Base-by-base conservation (phyloP, 2,797 vertebrate species). In the Microctenopoma steveboyesi region DNA sequence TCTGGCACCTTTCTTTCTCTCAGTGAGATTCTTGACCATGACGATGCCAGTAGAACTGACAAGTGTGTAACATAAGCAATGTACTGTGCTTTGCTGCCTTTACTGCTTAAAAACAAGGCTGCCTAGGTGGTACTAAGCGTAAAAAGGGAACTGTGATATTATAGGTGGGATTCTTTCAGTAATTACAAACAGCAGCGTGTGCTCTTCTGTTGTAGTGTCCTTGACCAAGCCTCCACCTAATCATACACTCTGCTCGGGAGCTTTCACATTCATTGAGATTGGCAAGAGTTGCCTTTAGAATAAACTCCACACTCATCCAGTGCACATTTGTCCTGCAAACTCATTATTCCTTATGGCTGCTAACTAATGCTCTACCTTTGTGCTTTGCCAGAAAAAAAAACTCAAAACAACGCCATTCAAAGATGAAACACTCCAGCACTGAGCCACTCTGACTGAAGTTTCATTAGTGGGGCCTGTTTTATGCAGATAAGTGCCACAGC, bases 381-480 rank as follows among this genome's bases (percentile, higher is more conserved):
- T 46, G 65, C 68, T 51, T 52, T 47, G 64, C 77, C 73, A 61
- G 64, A 79, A 58, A 67, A 69, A 79, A 58, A 67, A 69, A 69
- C 72, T 60, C 52, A 5, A 15, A 58, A 79, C 65, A 43, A 40
- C 65, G 43, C 66, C 66, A 28, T 65, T 55, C 53, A 64, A 64
- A 62, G 71, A 82, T 76, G 65, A 78, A 78, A 82, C 57, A 62
- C 73, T 83, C 60, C 46, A 56, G 79, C 64, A 60, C 65, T 61
- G 69, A 86, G 59, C 69, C 77, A 49, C 76, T 86, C 65, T 58
- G 76, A 76, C 78, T 86, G 57, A 70, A 77, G 82, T 77, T 91
- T 89, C 83, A 90, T 91, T 92, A 90, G 72, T 10, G 50, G 35
- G 62, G 56, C 47, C 85, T 92, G 90, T 79, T 90, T 81, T 50